phyloP scores from a whole-genome alignment of 2,113 vertebrate species.

The Clarias magur region DNA sequence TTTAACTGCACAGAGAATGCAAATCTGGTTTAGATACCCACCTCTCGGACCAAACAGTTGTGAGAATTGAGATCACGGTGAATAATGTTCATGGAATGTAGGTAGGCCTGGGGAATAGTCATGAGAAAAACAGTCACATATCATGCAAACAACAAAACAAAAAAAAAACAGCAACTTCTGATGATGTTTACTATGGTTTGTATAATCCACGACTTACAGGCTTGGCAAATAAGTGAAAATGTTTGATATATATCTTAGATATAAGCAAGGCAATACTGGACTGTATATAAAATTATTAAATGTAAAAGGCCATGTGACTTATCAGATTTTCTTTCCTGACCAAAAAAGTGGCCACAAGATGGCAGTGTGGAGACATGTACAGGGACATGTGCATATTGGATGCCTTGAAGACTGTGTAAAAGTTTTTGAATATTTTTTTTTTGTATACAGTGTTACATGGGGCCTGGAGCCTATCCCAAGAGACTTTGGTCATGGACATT shows the following conservation, averaged over 20 bases:
- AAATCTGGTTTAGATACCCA: conserved; percentile 58
- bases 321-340: background rate
- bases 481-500: no score
- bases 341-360: conserved; percentile 62
- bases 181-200: background rate
- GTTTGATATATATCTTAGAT: background rate
- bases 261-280: background rate
- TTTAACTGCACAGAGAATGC: background rate
- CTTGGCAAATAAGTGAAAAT: conserved; percentile 33
- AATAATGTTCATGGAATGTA: conserved; percentile 99
- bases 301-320: background rate
- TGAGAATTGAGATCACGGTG: conserved; percentile 96
- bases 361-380: conserved; percentile 37
- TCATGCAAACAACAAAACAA: background rate
- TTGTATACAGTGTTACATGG: no score
- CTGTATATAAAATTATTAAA: background rate
- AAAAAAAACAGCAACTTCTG: background rate
- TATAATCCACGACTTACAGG: conserved; percentile 33
- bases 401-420: background rate
- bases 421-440: background rate
- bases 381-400: background rate
- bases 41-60: conserved; percentile 96
- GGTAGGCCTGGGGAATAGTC: conserved; percentile 75
- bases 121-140: background rate
- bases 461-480: no score